phyloP scores from a whole-genome alignment of 1,140 invertebrate genomes.

The Tetraneura akinire region DNA sequence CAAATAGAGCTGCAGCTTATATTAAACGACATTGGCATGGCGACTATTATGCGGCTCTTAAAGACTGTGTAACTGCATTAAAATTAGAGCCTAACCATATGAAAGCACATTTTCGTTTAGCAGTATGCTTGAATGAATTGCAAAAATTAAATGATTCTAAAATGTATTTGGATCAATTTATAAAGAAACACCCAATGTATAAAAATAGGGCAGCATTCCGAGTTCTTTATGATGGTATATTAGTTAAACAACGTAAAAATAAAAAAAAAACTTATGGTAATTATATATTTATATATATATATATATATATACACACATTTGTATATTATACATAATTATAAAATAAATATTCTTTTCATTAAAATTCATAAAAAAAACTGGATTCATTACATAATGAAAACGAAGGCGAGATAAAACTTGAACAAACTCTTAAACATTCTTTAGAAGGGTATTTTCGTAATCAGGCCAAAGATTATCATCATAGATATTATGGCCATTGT shows the following conservation, averaged over 20 bases:
- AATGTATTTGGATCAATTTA: conserved; percentile 69
- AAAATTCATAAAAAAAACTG: not conserved
- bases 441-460: conserved; percentile 61
- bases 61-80: conserved; percentile 83
- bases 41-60: conserved; percentile 86
- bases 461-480: conserved; percentile 69
- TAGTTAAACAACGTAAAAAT: conserved; percentile 55
- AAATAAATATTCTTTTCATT: not conserved
- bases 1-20: conserved; percentile 83
- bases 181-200: conserved; percentile 70
- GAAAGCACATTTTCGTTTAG: conserved; percentile 79
- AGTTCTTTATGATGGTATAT: conserved; percentile 75
- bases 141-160: conserved; percentile 72
- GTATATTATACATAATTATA: too few species aligned
- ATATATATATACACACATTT: too few species aligned
- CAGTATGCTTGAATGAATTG: conserved; percentile 72
- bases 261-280: conserved; percentile 47
- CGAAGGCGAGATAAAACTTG: not conserved
- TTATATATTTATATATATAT: too few species aligned
- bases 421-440: conserved; percentile 50
- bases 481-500: conserved; percentile 88
- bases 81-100: conserved; percentile 78
- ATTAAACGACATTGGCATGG: conserved; percentile 89
- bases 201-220: conserved; percentile 67
- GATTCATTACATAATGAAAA: not conserved